Conservation (phyloP, 2,888 invertebrate genomes). For the Acleris laterana region DNA sequence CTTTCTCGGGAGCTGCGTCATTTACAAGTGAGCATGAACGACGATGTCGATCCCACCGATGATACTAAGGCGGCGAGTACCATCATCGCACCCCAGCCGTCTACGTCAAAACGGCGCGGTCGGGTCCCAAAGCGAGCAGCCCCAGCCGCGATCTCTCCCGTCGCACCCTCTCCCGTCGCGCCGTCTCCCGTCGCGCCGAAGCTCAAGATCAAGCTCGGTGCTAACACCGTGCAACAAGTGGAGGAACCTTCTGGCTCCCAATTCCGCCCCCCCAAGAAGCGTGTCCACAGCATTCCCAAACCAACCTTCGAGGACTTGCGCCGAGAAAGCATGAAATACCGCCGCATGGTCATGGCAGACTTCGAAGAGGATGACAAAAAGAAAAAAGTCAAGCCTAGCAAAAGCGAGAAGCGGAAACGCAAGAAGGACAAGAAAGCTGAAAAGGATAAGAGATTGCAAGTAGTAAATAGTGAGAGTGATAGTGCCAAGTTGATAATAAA, state of each 20-base stretch:
- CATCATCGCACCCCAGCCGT: background rate
- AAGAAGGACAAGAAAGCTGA: conserved; percentile 83
- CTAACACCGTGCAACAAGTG: conserved; percentile 82
- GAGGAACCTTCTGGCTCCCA: conserved; percentile 77
- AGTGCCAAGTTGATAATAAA: conserved; percentile 91
- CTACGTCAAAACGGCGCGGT: conserved; percentile 60
- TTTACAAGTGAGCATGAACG: conserved; percentile 84
- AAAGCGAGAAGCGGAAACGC: conserved; percentile 76
- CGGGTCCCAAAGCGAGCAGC: conserved; percentile 45
- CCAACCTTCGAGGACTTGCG: conserved; percentile 92
- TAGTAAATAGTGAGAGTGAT: conserved; percentile 79
- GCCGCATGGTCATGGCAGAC: conserved; percentile 92
- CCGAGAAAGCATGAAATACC: conserved; percentile 94
- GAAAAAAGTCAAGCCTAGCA: conserved; percentile 71
- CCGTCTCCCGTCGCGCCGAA: conserved; percentile 85
- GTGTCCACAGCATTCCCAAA: conserved; percentile 85
- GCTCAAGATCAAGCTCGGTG: conserved; percentile 91
- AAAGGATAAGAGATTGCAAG: conserved; percentile 79
- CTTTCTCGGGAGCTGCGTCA: conserved; percentile 86
- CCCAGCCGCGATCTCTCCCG: conserved; percentile 52
- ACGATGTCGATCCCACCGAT: conserved; percentile 78
- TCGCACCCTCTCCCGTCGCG: conserved; percentile 70
- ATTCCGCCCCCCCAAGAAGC: conserved; percentile 92
- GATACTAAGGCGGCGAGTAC: conserved; percentile 63
- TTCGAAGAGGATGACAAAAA: conserved; percentile 88